Evolutionary conservation across 2,113 vertebrate genomes (phyloP).

Genomic region (Romanogobio albipinnatus): DNA sequence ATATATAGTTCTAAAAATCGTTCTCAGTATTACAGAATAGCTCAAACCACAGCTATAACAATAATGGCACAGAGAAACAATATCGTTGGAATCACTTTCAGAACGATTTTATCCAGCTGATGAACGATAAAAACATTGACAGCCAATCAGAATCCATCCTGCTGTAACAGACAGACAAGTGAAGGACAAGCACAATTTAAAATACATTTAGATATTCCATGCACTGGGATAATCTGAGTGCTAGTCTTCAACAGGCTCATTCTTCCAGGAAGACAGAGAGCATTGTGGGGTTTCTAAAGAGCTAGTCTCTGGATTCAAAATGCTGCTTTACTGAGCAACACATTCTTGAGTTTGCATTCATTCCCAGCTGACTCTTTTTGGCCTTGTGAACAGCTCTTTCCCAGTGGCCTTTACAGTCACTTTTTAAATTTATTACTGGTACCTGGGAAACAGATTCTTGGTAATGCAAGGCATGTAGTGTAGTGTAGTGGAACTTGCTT

Average conservation of each 20-base stretch:
- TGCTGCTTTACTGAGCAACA: conserved; percentile 34
- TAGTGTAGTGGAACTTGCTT: background rate
- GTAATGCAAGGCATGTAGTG: conserved; percentile 29
- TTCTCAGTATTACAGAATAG: no score
- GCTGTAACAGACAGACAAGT: no score
- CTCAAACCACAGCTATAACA: no score
- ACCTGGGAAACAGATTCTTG: conserved; percentile 14
- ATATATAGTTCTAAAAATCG: no score
- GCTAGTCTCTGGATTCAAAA: conserved; percentile 60
- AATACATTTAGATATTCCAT: background rate
- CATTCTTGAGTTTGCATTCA: conserved; percentile 49
- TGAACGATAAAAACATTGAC: no score
- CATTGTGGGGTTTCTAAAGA: conserved; percentile 63
- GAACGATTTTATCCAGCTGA: no score
- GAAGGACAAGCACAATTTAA: conserved; percentile 1
- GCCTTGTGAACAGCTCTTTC: conserved; percentile 20
- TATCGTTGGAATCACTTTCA: no score
- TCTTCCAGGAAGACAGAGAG: conserved; percentile 47
- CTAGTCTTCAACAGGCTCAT: conserved; percentile 18
- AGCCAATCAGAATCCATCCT: no score
- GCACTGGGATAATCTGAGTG: background rate
- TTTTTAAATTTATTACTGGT: conserved; percentile 29
- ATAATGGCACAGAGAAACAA: no score
- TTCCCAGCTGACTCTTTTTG: conserved; percentile 25
- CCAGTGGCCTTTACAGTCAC: background rate